Base-by-base conservation (phyloP, 1,140 invertebrate species). In the Pectinophora gossypiella region DNA sequence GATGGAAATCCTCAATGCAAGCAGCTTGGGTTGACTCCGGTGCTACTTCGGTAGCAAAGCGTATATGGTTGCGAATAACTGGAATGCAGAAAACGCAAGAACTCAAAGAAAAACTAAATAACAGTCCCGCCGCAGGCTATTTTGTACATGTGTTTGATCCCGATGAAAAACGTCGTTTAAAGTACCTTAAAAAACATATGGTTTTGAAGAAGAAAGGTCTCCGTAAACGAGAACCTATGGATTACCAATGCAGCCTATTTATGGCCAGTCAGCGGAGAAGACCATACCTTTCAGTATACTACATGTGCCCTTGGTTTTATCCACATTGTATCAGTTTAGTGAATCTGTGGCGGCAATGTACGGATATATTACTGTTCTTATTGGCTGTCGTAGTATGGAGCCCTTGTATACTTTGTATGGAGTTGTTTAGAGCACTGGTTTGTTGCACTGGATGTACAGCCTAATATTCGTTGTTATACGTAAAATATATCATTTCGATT, bases 401-500 rank as follows among this genome's bases (percentile, higher is more conserved):
- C 27, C 6, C 27, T 12, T 32, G 27, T n/a, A 32, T 32, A 12
- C 27, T 32, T 2, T 32, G 9, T 9, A 32, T 32, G 27, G 27
- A 32, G 27, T 32, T 32, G 27, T 32, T 9, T 9, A 32, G 27
- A 32, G 27, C 2, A 32, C 1, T 32, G 1, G 1, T 32, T 9
- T 32, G 27, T 32, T 32, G 27, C 27, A 32, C 27, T 32, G n/a
- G 9, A n/a, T 32, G 27, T 32, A 32, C 27, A n/a, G 27, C 9
- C 9, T 32, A 32, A n/a, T n/a, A n/a, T n/a, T n/a, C n/a, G n/a
- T n/a, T n/a, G n/a, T n/a, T n/a, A n/a, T n/a, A n/a, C n/a, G n/a
- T n/a, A n/a, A n/a, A 42, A 20, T 20, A 45, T 19, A 21, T 23
- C 12, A 45, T 9, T 20, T 49, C 51, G n/a, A n/a, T n/a, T n/a